Conservation (phyloP, 1,140 invertebrate species). For the Octopus bimaculoides region DNA sequence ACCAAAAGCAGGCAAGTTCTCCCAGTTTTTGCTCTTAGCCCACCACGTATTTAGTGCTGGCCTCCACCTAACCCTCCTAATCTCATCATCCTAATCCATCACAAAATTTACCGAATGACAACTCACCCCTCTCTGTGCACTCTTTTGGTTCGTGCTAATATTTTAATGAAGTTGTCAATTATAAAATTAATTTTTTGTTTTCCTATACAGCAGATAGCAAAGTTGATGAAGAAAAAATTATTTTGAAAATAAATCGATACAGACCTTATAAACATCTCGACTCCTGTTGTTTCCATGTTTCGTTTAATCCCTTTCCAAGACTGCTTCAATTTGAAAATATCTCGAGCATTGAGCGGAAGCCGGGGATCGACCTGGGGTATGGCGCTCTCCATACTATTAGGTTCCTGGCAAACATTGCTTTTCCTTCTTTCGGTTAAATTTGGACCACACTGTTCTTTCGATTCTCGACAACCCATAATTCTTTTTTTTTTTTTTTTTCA, state of each 20-base stretch:
- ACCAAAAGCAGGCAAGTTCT: too few species aligned
- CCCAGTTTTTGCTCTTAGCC: too few species aligned
- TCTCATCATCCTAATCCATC: too few species aligned
- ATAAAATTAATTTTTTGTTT: too few species aligned
- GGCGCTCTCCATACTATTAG: not conserved
- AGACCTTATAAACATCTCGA: constrained; percentile 48
- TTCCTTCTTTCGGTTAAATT: constrained; percentile 11
- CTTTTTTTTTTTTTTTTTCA: constrained; percentile 11
- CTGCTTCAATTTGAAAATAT: constrained; percentile 42
- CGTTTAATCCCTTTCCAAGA: constrained; percentile 48
- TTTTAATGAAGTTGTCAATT: too few species aligned
- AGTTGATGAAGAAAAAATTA: too few species aligned
- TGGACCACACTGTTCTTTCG: constrained; percentile 21
- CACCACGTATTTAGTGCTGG: too few species aligned
- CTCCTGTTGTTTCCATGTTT: constrained; percentile 41
- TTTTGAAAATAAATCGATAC: not conserved
- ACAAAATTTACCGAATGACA: too few species aligned
- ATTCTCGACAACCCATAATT: constrained; percentile 29
- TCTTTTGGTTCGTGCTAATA: too few species aligned
- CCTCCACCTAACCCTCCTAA: too few species aligned
- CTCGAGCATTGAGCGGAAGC: constrained; percentile 33
- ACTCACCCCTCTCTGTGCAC: too few species aligned
- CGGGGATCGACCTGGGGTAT: constrained; percentile 26
- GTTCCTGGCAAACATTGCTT: constrained; percentile 6
- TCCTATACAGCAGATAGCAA: too few species aligned